These are phyloP conservation scores for Thecocarcelia acutangulata DNA, from an alignment of 2,888 invertebrate species.

Conservation along the genomic window DNA sequence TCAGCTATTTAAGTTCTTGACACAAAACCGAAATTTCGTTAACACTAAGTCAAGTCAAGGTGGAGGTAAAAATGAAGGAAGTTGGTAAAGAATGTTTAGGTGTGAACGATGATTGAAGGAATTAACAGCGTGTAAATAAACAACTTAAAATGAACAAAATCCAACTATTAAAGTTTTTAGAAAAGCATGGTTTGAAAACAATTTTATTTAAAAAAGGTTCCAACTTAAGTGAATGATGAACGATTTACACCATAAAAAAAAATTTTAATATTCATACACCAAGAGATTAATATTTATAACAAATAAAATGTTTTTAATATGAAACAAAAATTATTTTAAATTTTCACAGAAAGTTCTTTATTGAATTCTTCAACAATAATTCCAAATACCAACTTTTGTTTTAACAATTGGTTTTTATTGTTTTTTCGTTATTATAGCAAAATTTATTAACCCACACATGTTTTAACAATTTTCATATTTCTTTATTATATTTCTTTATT, in stretches of 20 bases:
- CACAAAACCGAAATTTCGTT: constrained; percentile 43
- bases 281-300: too few species aligned
- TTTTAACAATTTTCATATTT: constrained; percentile 54
- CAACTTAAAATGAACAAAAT: constrained; percentile 11
- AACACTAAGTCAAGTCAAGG: constrained; percentile 36
- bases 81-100: constrained; percentile 22
- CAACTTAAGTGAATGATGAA: too few species aligned
- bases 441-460: constrained; percentile 58
- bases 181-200: background rate
- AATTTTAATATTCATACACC: too few species aligned
- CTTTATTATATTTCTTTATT: constrained; percentile 57
- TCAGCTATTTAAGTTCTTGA: constrained; percentile 37
- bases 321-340: background rate
- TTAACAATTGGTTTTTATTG: constrained; percentile 22
- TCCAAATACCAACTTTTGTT: constrained; percentile 13
- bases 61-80: constrained; percentile 22
- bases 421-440: constrained; percentile 3
- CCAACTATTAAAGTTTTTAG: background rate
- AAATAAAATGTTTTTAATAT: too few species aligned
- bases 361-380: background rate
- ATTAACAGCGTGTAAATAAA: constrained; percentile 4
- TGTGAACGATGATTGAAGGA: background rate
- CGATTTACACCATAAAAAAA: too few species aligned
- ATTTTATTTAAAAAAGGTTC: background rate
- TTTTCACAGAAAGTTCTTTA: background rate